Evolutionary conservation across 2,113 vertebrate genomes (phyloP).

Genomic region (Pristiophorus japonicus): DNA sequence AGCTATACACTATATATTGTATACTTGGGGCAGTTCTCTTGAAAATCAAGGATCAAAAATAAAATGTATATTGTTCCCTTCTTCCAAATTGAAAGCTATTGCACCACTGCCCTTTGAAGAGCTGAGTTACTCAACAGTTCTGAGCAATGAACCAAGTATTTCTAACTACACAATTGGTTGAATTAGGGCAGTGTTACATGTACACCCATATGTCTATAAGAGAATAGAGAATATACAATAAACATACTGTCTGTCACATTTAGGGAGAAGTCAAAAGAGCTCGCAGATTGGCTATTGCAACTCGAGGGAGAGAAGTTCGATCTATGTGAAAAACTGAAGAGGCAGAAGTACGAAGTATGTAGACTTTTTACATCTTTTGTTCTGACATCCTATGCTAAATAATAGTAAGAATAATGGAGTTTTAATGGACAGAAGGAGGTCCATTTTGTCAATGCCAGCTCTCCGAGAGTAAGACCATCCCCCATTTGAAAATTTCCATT

Average conservation of each 20-base stretch:
- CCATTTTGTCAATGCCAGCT: background rate
- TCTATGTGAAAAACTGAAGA: slow-evolving; percentile 3
- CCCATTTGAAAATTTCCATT: background rate
- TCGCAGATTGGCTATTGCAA: background rate
- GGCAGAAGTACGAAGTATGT: slow-evolving; percentile 30
- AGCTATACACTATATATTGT: background rate
- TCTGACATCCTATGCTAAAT: background rate
- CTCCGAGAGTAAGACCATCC: background rate
- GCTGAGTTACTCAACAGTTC: background rate
- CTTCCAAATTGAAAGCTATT: background rate
- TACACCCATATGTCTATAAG: too few species aligned
- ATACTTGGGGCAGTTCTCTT: background rate
- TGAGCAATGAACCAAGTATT: background rate
- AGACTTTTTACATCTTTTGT: background rate
- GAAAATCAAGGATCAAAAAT: background rate
- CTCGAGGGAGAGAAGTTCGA: slow-evolving; percentile 32
- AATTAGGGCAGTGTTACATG: background rate
- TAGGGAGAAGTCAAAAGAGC: background rate
- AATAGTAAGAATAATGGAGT: background rate
- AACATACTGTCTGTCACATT: background rate
- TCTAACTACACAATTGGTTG: background rate
- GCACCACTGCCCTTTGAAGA: background rate
- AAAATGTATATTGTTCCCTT: background rate
- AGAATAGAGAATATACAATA: background rate
- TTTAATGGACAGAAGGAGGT: background rate